phyloP scores from a whole-genome alignment of 2,797 vertebrate species.

The Urocyon cinereoargenteus region DNA sequence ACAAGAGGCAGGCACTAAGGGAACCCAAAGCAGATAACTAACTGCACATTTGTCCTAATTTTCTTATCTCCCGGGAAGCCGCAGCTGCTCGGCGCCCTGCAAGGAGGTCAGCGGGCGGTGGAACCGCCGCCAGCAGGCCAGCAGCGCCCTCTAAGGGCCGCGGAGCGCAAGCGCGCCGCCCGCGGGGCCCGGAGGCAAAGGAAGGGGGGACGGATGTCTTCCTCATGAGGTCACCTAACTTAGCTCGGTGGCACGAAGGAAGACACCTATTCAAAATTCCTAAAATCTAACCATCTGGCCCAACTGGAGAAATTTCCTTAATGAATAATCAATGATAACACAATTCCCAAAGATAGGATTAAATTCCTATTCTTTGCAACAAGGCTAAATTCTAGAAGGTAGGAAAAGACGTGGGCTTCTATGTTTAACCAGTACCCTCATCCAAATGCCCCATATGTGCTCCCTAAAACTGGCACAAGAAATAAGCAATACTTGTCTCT shows the following conservation, averaged over 20 bases:
- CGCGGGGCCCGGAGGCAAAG: fast-evolving
- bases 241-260: background rate
- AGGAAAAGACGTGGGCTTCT: background rate
- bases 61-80: background rate
- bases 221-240: background rate
- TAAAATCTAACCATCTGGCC: background rate
- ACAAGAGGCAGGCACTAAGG: background rate
- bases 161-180: background rate
- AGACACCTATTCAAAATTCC: background rate
- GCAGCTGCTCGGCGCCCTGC: fast-evolving
- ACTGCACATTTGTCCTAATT: background rate
- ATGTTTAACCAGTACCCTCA: background rate
- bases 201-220: background rate
- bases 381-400: background rate
- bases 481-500: background rate
- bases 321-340: background rate
- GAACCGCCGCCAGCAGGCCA: background rate
- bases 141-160: slow-evolving; percentile 72
- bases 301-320: background rate
- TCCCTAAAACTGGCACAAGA: background rate
- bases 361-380: background rate
- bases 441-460: background rate
- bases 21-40: background rate
- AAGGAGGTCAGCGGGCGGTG: fast-evolving
- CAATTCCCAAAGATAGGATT: background rate